These are phyloP conservation scores for Acropora yongei DNA, from an alignment of 64 coral and sea anemone species.

Conservation along the genomic window DNA sequence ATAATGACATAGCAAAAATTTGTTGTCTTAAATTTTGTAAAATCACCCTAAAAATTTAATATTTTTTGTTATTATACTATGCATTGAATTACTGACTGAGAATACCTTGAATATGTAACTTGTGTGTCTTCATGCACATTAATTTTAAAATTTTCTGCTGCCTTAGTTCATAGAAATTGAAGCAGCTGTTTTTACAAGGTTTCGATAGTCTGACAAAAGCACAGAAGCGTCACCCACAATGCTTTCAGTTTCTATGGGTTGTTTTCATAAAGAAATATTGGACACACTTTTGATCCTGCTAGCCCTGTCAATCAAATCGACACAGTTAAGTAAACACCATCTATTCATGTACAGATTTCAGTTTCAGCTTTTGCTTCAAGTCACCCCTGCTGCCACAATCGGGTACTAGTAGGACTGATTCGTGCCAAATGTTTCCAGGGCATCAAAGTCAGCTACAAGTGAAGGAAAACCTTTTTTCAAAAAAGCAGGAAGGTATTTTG, in stretches of 20 bases:
- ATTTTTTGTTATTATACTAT: neutral
- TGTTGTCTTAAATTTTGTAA: neutral
- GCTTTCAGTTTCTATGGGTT: constrained; percentile 7
- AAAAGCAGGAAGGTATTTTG: neutral
- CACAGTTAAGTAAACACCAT: constrained; percentile 1
- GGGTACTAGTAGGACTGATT: neutral
- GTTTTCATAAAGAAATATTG: neutral
- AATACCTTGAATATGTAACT: neutral
- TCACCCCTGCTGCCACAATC: neutral
- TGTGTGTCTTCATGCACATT: constrained; percentile 1
- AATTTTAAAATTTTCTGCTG: constrained; percentile 18
- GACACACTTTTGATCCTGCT: constrained; percentile 10
- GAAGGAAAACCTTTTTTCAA: constrained; percentile 1
- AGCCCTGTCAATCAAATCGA: constrained; percentile 1
- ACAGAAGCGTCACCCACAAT: neutral
- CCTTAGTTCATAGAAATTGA: constrained; percentile 3
- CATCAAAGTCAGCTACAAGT: neutral
- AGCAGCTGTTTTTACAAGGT: constrained; percentile 13
- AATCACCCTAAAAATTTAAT: neutral
- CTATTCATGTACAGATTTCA: constrained; percentile 15
- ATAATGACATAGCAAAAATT: constrained; percentile 9
- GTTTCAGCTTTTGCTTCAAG: constrained; percentile 2
- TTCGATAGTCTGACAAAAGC: neutral
- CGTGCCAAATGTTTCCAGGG: constrained; percentile 2
- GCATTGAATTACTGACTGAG: neutral